These are phyloP conservation scores for Mamestra brassicae DNA, from an alignment of 2,888 invertebrate genomes.

Conservation along the genomic window DNA sequence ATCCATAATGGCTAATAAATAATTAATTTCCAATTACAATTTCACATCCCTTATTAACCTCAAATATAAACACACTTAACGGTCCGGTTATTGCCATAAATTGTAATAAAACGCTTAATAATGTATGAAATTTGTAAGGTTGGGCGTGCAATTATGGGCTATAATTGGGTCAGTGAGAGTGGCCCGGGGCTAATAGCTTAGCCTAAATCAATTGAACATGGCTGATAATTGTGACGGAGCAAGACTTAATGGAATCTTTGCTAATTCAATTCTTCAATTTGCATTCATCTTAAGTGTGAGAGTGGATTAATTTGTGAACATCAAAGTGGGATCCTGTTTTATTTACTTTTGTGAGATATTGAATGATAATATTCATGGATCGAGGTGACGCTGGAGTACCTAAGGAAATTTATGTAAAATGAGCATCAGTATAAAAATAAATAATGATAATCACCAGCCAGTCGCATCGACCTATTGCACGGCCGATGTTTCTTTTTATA, in stretches of 20 bases:
- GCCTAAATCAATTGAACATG: slow-evolving; percentile 72
- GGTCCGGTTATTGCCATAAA: slow-evolving; percentile 54
- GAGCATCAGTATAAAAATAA: neutral
- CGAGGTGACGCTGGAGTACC: neutral
- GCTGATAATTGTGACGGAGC: slow-evolving; percentile 66
- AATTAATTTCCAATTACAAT: slow-evolving; percentile 52
- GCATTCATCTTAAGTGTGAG: slow-evolving; percentile 56
- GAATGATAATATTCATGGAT: slow-evolving; percentile 10
- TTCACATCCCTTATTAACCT: slow-evolving; percentile 52
- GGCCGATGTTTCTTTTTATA: too few species aligned
- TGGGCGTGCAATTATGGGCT: slow-evolving; percentile 58
- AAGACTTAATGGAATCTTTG: slow-evolving; percentile 67
- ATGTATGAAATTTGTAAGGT: slow-evolving; percentile 61
- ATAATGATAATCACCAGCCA: neutral
- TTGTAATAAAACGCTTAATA: slow-evolving; percentile 63
- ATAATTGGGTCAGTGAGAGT: slow-evolving; percentile 68
- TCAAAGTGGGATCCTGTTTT: slow-evolving; percentile 15
- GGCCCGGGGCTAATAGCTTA: slow-evolving; percentile 66
- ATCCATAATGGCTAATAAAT: slow-evolving; percentile 38
- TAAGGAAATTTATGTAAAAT: neutral
- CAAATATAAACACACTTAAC: slow-evolving; percentile 55
- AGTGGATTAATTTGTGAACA: slow-evolving; percentile 54
- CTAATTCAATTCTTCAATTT: slow-evolving; percentile 63
- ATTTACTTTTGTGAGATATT: slow-evolving; percentile 22
- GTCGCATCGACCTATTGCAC: neutral